Evolutionary conservation across 64 coral and sea anemone species (phyloP).

Genomic region (Hydrozoanthus tunicans): DNA sequence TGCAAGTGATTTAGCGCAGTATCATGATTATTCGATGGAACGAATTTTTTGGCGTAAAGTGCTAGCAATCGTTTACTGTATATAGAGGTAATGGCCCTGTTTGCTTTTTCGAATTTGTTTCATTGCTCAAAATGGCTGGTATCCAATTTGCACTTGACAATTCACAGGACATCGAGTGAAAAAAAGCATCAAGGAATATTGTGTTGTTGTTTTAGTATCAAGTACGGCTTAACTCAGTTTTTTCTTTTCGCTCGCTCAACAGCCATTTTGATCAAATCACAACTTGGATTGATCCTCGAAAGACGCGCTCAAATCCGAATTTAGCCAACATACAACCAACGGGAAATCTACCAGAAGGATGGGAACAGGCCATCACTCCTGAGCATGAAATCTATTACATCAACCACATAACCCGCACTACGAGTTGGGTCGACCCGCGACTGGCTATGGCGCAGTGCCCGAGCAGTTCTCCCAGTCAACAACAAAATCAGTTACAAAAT

Average conservation of each 20-base stretch:
- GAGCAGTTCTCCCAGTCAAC: constrained; percentile 23
- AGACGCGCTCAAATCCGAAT: constrained; percentile 95
- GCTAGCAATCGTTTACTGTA: not conserved
- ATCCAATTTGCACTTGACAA: constrained; percentile 36
- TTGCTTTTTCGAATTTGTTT: not conserved
- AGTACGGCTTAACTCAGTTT: constrained; percentile 11
- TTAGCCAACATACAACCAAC: constrained; percentile 61
- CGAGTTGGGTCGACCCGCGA: constrained; percentile 95
- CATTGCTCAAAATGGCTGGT: constrained; percentile 86
- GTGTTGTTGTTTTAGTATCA: constrained; percentile 25
- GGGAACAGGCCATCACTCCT: constrained; percentile 96
- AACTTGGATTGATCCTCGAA: constrained; percentile 95
- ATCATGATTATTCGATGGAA: constrained; percentile 6
- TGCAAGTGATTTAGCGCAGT: not conserved
- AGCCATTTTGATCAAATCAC: constrained; percentile 96
- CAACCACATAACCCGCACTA: constrained; percentile 91
- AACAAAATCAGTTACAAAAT: constrained; percentile 37
- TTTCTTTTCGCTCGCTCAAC: constrained; percentile 57
- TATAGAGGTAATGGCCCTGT: no score
- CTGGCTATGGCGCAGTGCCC: constrained; percentile 53
- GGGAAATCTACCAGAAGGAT: constrained; percentile 85
- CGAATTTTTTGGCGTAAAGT: not conserved
- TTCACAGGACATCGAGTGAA: constrained; percentile 1
- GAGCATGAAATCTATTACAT: constrained; percentile 97
- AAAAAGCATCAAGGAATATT: not conserved